Conservation (phyloP, 2,888 invertebrate species). For the Tanytarsus gracilentus region DNA sequence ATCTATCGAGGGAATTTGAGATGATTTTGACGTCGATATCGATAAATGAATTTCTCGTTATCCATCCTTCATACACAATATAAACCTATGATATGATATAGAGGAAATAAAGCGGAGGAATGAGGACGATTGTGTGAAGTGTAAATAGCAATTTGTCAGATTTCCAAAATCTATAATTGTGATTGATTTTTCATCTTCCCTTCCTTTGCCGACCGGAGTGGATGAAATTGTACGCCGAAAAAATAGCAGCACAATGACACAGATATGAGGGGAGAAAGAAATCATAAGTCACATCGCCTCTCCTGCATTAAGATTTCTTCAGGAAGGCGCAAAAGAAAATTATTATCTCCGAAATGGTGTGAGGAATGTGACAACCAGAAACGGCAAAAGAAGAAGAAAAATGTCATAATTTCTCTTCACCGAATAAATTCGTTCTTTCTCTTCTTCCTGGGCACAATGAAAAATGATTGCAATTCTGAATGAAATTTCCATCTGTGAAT, state of each 20-base stretch:
- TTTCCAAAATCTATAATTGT: constrained; percentile 21
- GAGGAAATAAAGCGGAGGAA: too few species aligned
- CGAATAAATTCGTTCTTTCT: too few species aligned
- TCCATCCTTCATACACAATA: too few species aligned
- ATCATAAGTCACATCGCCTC: background rate
- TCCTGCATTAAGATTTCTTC: too few species aligned
- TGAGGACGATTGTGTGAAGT: too few species aligned
- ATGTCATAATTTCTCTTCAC: constrained; percentile 6
- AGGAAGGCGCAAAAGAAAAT: too few species aligned
- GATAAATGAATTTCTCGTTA: too few species aligned
- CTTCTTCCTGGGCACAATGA: background rate
- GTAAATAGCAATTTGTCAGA: constrained; percentile 16
- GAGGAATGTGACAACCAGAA: background rate
- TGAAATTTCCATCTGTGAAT: background rate
- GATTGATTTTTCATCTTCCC: constrained; percentile 19
- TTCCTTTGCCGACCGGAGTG: background rate
- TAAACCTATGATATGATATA: too few species aligned
- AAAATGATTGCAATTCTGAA: constrained; percentile 4
- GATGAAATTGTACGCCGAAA: background rate
- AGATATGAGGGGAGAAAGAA: background rate
- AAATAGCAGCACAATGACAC: constrained; percentile 4
- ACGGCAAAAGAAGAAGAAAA: background rate
- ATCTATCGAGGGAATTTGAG: too few species aligned
- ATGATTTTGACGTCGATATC: too few species aligned
- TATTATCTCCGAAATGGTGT: background rate